Evolutionary conservation across 1,140 invertebrate species (phyloP).

Genomic region (Rhopalosiphum padi): DNA sequence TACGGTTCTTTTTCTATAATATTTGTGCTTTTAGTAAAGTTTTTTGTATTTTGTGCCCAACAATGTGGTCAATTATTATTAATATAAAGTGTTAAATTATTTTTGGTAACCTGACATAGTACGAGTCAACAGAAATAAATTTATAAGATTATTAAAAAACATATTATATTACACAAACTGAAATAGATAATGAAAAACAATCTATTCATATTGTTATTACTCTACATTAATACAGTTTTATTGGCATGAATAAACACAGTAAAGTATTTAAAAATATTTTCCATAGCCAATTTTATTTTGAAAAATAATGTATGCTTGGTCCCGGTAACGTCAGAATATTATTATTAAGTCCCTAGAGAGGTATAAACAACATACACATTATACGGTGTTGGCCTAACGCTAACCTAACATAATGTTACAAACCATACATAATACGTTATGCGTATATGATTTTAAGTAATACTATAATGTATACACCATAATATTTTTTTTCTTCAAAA

Average conservation of each 20-base stretch:
- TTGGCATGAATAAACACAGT: not conserved
- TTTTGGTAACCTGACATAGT: no score
- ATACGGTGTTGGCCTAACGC: not conserved
- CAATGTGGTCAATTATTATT: no score
- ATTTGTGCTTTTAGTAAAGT: no score
- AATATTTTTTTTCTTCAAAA: not conserved
- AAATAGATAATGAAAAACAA: not conserved
- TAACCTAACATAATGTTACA: conserved; percentile 17
- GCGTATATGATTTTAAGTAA: conserved; percentile 2
- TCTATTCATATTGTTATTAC: not conserved
- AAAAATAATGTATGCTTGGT: not conserved
- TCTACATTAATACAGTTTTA: not conserved
- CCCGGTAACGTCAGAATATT: not conserved
- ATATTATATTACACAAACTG: not conserved
- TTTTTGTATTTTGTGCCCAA: no score
- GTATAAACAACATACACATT: not conserved
- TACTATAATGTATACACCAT: not conserved
- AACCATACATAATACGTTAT: not conserved
- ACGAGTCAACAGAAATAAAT: not conserved
- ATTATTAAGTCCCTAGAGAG: not conserved
- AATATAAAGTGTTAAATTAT: no score
- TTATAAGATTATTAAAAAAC: not conserved
- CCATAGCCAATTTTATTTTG: not conserved
- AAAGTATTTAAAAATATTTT: not conserved
- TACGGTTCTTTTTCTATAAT: no score